Evolutionary conservation across 2,113 vertebrate genomes (phyloP).

Genomic region (Platycercus adscitus): DNA sequence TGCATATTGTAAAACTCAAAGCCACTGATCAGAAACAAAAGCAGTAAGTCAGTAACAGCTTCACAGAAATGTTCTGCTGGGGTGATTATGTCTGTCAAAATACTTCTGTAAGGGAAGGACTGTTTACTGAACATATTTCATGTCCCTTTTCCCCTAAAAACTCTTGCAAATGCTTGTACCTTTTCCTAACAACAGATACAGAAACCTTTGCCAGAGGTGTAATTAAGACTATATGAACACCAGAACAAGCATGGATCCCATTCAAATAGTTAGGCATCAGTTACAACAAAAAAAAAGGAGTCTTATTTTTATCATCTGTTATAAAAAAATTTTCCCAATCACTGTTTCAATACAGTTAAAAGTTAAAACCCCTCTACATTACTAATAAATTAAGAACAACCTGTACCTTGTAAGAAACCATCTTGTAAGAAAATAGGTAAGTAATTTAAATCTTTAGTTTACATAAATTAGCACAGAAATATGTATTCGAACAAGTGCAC

Average conservation of each 20-base stretch:
- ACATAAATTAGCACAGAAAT: conserved; percentile 56
- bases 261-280: conserved; percentile 5
- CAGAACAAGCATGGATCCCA: not conserved
- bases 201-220: not conserved
- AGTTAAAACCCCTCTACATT: conserved; percentile 22
- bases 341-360: conserved; percentile 48
- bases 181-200: not conserved
- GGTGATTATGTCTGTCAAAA: not conserved
- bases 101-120: not conserved
- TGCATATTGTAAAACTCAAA: conserved; percentile 30
- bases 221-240: not conserved
- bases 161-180: not conserved
- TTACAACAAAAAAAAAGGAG: conserved; percentile 5
- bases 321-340: conserved; percentile 43
- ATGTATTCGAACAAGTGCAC: conserved; percentile 64
- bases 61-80: not conserved
- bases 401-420: not conserved
- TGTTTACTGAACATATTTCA: not conserved
- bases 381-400: conserved; percentile 22
- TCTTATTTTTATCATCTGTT: conserved; percentile 16
- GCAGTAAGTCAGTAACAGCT: conserved; percentile 5
- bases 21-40: conserved; percentile 39
- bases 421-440: conserved; percentile 58
- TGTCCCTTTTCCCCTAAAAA: not conserved
- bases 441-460: conserved; percentile 61